Evolutionary conservation across 2,888 invertebrate genomes (phyloP).

Genomic region (Tachina lurida): DNA sequence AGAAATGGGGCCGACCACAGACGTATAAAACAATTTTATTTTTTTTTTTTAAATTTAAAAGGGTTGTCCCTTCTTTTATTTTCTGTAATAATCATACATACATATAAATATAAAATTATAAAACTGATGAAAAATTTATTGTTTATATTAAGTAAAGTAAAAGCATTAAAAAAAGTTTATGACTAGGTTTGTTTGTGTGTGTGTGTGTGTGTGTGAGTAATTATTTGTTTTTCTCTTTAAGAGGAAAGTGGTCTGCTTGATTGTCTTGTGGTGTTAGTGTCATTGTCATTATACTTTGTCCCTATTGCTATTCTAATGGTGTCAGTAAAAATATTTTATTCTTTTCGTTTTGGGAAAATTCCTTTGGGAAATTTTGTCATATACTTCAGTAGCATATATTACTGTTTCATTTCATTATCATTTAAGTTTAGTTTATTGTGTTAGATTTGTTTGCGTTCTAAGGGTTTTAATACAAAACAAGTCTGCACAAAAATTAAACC

Average conservation of each 20-base stretch:
- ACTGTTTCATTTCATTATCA: neutral
- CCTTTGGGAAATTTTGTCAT: slow-evolving; percentile 47
- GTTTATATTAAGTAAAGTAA: slow-evolving; percentile 4
- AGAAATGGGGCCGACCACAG: slow-evolving; percentile 4
- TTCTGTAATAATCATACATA: neutral
- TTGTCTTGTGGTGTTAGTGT: neutral
- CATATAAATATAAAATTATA: neutral
- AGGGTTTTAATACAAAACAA: slow-evolving; percentile 60
- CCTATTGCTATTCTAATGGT: slow-evolving; percentile 17
- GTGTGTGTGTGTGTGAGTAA: neutral
- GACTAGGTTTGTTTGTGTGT: neutral
- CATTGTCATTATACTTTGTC: too few species aligned
- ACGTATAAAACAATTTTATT: slow-evolving; percentile 34
- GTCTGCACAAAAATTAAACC: slow-evolving; percentile 69
- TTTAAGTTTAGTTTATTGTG: neutral
- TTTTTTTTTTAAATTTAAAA: slow-evolving; percentile 34
- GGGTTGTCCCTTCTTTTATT: neutral
- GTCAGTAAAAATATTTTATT: slow-evolving; percentile 32
- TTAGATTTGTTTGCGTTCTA: slow-evolving; percentile 16
- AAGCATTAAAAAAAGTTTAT: neutral
- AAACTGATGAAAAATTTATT: slow-evolving; percentile 14
- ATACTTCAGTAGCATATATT: slow-evolving; percentile 22
- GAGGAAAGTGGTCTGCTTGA: neutral
- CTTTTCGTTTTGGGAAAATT: slow-evolving; percentile 40
- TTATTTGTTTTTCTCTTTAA: neutral